Conservation (phyloP, 37 sponge, comb jelly and placozoan species). For the Chondrosia reniformis region DNA sequence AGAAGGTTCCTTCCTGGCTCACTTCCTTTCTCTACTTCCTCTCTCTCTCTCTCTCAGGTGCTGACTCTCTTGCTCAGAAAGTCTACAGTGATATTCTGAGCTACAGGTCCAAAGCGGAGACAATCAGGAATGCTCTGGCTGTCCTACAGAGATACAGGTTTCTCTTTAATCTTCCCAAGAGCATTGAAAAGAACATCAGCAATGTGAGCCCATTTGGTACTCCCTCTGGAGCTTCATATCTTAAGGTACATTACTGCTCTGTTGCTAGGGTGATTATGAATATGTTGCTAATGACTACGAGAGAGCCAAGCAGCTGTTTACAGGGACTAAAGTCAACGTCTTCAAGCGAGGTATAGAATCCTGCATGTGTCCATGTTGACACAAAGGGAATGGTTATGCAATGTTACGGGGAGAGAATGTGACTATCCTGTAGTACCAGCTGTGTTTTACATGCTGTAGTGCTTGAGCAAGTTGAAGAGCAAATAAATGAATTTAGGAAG, state of each 20-base stretch:
- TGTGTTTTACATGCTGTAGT: slow-evolving; percentile 51
- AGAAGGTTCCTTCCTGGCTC: too few species aligned
- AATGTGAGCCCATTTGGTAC: slow-evolving; percentile 43
- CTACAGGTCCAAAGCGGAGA: slow-evolving; percentile 74
- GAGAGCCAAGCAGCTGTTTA: slow-evolving; percentile 79
- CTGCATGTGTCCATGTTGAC: neutral
- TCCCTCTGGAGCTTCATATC: too few species aligned
- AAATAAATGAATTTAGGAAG: slow-evolving; percentile 54
- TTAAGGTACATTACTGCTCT: too few species aligned
- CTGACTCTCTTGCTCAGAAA: slow-evolving; percentile 39
- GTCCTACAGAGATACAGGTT: slow-evolving; percentile 86
- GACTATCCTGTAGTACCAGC: too few species aligned
- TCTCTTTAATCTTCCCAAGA: slow-evolving; percentile 84
- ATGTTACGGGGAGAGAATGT: too few species aligned
- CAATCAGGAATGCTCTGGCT: slow-evolving; percentile 79
- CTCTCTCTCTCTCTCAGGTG: slow-evolving; percentile 13
- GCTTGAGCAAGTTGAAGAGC: slow-evolving; percentile 76
- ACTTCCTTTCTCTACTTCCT: neutral
- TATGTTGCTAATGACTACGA: slow-evolving; percentile 88
- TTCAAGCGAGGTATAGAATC: slow-evolving; percentile 66
- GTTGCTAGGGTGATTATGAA: slow-evolving; percentile 76
- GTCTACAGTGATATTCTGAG: slow-evolving; percentile 62
- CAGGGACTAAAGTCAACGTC: slow-evolving; percentile 80
- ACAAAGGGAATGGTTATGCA: neutral
- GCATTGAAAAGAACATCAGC: slow-evolving; percentile 79